phyloP scores from a whole-genome alignment of 92 coral and sea anemone genomes.

The Epizoanthus ramosus region DNA sequence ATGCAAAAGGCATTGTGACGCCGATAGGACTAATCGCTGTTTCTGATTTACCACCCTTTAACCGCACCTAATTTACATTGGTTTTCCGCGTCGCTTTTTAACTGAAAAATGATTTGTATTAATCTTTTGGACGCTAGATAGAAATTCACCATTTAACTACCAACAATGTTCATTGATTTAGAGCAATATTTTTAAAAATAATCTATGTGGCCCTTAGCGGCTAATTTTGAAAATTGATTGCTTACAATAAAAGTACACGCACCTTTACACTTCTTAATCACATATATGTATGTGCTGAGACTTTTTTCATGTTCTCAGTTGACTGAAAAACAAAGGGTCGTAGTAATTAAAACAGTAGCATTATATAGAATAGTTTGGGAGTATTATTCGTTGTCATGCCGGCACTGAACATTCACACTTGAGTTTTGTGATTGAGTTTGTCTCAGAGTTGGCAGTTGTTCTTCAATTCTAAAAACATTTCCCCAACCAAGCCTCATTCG shows the following conservation, averaged over 20 bases:
- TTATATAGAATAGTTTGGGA: background rate
- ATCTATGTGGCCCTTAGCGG: background rate
- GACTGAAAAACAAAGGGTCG: too few relatives aligned
- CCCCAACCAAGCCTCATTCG: too few relatives aligned
- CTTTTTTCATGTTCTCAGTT: background rate
- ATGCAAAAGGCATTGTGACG: too few relatives aligned
- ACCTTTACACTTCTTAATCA: too few relatives aligned
- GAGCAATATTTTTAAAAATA: background rate
- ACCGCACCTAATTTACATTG: background rate
- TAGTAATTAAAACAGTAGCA: background rate
- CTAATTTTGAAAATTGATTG: too few relatives aligned
- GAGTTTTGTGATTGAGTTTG: background rate
- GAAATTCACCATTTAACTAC: background rate
- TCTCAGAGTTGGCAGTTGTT: too few relatives aligned
- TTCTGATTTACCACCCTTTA: too few relatives aligned
- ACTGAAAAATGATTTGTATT: too few relatives aligned
- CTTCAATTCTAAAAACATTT: too few relatives aligned
- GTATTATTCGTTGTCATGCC: background rate
- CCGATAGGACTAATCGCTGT: too few relatives aligned
- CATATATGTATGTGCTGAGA: background rate
- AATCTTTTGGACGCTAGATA: background rate
- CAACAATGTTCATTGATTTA: background rate
- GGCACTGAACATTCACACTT: background rate
- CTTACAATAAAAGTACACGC: too few relatives aligned
- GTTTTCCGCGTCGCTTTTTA: background rate